These are phyloP conservation scores for Corydoras maculifer DNA, from an alignment of 2,113 vertebrate species.

Conservation along the genomic window DNA sequence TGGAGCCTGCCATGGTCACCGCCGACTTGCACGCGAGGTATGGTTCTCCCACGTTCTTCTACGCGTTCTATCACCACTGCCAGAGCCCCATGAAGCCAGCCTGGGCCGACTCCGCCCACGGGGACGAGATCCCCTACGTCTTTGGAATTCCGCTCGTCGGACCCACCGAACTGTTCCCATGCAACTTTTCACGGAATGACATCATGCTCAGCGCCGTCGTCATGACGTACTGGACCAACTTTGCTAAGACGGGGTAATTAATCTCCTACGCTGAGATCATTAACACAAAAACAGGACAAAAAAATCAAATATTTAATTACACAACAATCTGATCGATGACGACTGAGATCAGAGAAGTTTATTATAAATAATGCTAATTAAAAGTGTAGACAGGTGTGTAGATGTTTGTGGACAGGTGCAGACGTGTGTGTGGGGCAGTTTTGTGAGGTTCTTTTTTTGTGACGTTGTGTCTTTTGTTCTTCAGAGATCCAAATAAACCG, in stretches of 20 bases:
- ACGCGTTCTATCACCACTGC: constrained; percentile 99
- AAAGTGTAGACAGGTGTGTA: too few species aligned
- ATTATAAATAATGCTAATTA: too few species aligned
- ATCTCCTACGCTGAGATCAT: too few species aligned
- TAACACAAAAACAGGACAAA: too few species aligned
- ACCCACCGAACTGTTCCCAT: constrained; percentile 94
- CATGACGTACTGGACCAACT: constrained; percentile 99
- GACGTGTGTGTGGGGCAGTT: too few species aligned
- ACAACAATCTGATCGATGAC: too few species aligned
- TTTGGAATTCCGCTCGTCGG: constrained; percentile 96
- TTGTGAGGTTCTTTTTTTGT: not conserved
- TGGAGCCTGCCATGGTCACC: constrained; percentile 92
- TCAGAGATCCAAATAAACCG: constrained; percentile 94
- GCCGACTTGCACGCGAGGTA: constrained; percentile 95
- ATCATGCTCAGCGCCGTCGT: constrained; percentile 98
- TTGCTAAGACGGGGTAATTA: constrained; percentile 94
- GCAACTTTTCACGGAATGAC: constrained; percentile 97
- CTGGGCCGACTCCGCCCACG: constrained; percentile 94
- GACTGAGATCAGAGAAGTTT: too few species aligned
- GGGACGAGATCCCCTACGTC: constrained; percentile 96
- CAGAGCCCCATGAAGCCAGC: constrained; percentile 98
- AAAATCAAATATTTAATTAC: too few species aligned
- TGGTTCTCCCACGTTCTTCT: constrained; percentile 95
- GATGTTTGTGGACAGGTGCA: too few species aligned
- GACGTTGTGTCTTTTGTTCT: constrained; percentile 18